Evolutionary conservation across 2,797 vertebrate species (phyloP).

Genomic region (Typhlichthys eigenmanni): DNA sequence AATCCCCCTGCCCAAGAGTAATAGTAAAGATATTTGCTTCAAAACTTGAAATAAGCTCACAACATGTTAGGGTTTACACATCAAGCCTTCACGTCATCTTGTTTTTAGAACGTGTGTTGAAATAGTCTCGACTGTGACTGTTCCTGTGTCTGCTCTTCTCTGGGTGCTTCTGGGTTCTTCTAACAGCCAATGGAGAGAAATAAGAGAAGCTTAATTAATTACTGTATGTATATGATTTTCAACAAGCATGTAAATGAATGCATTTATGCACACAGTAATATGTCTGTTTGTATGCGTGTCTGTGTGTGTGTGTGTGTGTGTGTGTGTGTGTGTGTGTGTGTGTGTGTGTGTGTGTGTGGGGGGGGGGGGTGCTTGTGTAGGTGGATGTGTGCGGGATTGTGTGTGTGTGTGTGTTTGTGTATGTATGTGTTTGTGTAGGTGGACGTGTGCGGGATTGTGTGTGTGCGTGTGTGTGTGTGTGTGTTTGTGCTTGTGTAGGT

Average conservation of each 20-base stretch:
- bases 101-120: slow-evolving; percentile 4
- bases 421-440: too few relatives aligned
- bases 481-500: too few relatives aligned
- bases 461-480: too few relatives aligned
- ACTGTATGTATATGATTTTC: background rate
- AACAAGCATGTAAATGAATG: background rate
- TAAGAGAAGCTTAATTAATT: slow-evolving; percentile 13
- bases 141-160: slow-evolving; percentile 14
- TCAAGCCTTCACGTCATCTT: slow-evolving; percentile 10
- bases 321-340: background rate
- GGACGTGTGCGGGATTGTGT: too few relatives aligned
- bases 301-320: background rate
- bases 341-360: background rate
- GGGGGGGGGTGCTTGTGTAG: background rate
- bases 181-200: slow-evolving; percentile 7
- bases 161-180: background rate
- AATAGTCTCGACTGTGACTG: slow-evolving; percentile 10
- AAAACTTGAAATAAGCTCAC: background rate
- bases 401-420: too few relatives aligned
- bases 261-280: too few relatives aligned
- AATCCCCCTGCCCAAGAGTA: too few relatives aligned
- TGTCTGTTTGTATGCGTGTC: background rate
- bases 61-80: slow-evolving; percentile 4
- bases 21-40: background rate
- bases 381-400: too few relatives aligned